phyloP scores from a whole-genome alignment of 2,113 vertebrate species.

The Myanophis thanlyinensis region DNA sequence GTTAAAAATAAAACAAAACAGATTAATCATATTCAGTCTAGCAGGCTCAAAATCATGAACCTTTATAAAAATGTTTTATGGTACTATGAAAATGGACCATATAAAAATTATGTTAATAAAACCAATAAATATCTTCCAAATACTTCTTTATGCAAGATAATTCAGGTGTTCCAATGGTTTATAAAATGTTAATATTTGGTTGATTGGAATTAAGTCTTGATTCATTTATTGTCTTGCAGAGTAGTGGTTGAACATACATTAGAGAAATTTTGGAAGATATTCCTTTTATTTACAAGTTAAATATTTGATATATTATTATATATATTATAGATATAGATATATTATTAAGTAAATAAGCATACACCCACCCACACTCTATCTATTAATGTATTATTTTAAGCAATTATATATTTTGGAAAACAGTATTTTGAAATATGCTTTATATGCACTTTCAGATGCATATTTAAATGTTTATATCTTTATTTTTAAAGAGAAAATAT shows the following conservation, averaged over 20 bases:
- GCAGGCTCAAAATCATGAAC: neutral
- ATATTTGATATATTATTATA: neutral
- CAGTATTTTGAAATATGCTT: neutral
- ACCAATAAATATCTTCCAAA: neutral
- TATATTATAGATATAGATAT: too few relatives aligned
- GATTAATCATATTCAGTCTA: neutral
- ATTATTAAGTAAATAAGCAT: neutral
- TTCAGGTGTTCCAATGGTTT: neutral
- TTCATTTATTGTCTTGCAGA: neutral
- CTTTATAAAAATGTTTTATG: neutral
- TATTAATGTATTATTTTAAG: neutral
- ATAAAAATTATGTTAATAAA: neutral
- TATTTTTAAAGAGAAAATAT: neutral
- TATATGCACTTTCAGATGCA: conserved; percentile 15
- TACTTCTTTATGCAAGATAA: neutral
- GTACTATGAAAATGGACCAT: neutral
- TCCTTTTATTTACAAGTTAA: conserved; percentile 22
- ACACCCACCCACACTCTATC: neutral
- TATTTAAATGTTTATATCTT: neutral
- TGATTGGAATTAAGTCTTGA: neutral
- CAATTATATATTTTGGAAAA: neutral
- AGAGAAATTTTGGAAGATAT: neutral
- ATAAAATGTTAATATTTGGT: neutral
- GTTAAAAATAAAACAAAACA: neutral
- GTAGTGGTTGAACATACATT: neutral